A percentile compares a stretch with the other conserved stretches of the same genome.
phyloP scores from a whole-genome alignment of 2,797 vertebrate species.

The Tamandua tetradactyla region DNA sequence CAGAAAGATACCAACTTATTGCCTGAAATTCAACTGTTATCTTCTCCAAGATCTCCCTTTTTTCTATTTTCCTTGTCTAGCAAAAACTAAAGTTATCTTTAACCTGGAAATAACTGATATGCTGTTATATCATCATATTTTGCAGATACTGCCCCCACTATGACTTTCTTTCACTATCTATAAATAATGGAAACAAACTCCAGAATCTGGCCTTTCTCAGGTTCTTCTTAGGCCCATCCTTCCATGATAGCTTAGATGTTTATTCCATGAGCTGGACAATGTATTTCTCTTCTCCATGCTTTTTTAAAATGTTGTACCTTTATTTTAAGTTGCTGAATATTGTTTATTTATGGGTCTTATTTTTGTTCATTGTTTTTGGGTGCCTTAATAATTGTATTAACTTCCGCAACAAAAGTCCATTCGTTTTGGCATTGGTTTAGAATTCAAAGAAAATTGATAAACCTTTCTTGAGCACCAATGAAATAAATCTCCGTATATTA shows the following conservation, averaged over 20 bases:
- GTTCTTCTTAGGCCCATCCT: neutral
- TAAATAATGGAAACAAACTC: neutral
- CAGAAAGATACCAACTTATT: neutral
- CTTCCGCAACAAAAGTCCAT: neutral
- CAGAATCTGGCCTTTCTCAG: neutral
- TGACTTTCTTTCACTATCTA: neutral
- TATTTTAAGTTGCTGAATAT: neutral
- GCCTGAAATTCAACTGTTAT: neutral
- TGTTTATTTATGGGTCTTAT: neutral
- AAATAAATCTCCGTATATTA: neutral
- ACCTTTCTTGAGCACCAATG: neutral
- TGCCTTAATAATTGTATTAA: slow-evolving; percentile 1
- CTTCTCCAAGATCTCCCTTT: neutral
- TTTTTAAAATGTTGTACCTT: neutral
- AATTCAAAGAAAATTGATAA: slow-evolving; percentile 28
- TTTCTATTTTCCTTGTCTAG: neutral
- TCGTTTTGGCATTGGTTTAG: neutral
- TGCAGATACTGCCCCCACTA: neutral
- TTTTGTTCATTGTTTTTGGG: neutral
- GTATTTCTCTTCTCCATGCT: neutral
- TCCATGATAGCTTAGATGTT: neutral
- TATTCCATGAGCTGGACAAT: neutral
- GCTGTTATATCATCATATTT: neutral
- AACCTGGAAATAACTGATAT: neutral
- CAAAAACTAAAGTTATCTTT: neutral